A percentile compares a stretch with the other conserved stretches of the same genome.
Conservation (phyloP, 2,113 vertebrate genomes). For the Heteronetta atricapilla region DNA sequence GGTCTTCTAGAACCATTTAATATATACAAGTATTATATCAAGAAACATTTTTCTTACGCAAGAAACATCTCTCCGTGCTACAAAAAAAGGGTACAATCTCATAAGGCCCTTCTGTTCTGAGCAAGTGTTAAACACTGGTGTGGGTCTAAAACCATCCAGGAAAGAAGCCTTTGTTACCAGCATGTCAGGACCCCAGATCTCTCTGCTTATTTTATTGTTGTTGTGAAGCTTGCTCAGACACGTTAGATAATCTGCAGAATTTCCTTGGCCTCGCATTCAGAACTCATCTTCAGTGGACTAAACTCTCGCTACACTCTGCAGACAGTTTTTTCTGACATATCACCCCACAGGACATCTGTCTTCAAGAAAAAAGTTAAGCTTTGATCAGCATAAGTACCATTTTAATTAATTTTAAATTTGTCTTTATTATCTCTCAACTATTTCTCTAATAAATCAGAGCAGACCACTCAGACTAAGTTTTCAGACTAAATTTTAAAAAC, state of each 20-base stretch:
- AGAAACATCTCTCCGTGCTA: neutral
- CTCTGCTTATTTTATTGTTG: neutral
- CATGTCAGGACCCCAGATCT: neutral
- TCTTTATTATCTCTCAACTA: neutral
- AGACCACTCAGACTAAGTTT: neutral
- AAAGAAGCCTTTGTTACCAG: neutral
- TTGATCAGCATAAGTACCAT: neutral
- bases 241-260: neutral
- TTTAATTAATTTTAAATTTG: neutral
- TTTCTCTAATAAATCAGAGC: neutral
- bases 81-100: neutral
- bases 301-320: neutral
- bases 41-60: neutral
- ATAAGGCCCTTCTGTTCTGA: neutral
- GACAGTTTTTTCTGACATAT: neutral
- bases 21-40: neutral
- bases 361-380: neutral
- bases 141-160: neutral
- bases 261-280: neutral
- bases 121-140: neutral
- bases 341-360: neutral
- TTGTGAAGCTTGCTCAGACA: neutral
- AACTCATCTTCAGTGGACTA: neutral
- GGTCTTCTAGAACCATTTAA: neutral
- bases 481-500: neutral